Evolutionary conservation across 2,797 vertebrate genomes (phyloP), one percentile per base, ranked within the genome.

Genomic region (Mus minutoides): DNA sequence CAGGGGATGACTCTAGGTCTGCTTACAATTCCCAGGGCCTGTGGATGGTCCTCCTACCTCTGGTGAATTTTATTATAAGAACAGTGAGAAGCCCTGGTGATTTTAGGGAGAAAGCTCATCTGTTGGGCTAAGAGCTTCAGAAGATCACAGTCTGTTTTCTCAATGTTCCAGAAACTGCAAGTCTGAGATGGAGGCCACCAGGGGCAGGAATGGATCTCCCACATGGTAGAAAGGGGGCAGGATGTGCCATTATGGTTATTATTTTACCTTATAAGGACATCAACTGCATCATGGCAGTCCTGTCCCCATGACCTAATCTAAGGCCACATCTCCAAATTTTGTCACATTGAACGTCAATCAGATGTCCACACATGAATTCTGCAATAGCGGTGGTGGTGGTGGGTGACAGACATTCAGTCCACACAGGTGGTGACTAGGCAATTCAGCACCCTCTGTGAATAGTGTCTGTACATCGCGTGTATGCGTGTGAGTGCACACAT

Each of bases 41-140:
- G 37, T 43, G 29, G 37, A 34, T 21, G 56, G 86, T 4, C 14
- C 3, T 17, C 31, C 11, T 11, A 9, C 87, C 37, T 31, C 3
- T 13, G 37, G 17, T 43, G n/a, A 88, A 19, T 79, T 95, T 60
- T 56, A 26, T 82, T 94, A n/a, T 46, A 46, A 95, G 69, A 52
- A 87, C 78, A 95, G 13, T 62, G 37, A 62, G n/a, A 83, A 83
- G 77, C 4, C 14, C 26, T n/a, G 62, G 80, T 87, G 22, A 49
- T 31, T 90, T 90, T 21, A 58, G 79, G 56, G 77, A 73, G 40
- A 16, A 17, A 10, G 24, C 5, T 7, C 58, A 11, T 26, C 37
- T 54, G 91, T 75, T 21, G 58, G 77, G 34, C 54, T 26, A 17
- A 24, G 79, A 19, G 13, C 83, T 67, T 31, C 64, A 24, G 7